Conservation (phyloP, 1,140 invertebrate species). For the Drosophila simulans region DNA sequence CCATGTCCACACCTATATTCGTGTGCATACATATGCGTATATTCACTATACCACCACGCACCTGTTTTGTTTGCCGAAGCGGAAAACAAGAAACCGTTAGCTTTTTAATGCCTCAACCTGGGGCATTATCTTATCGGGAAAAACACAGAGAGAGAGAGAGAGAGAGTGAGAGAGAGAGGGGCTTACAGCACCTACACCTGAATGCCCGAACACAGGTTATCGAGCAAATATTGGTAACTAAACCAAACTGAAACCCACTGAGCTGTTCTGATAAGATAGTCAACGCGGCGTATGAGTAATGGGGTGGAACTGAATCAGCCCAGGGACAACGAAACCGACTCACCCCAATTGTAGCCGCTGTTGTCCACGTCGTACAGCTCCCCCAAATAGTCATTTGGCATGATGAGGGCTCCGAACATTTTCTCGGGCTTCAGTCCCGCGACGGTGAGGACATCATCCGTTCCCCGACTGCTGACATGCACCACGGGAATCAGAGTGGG, state of each 20-base stretch:
- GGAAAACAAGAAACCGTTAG: slow-evolving; percentile 61
- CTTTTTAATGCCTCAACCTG: slow-evolving; percentile 60
- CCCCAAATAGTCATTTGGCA: slow-evolving; percentile 66
- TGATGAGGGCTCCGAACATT: slow-evolving; percentile 64
- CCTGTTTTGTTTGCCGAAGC: slow-evolving; percentile 61
- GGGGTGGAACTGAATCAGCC: slow-evolving; percentile 56
- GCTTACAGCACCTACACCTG: slow-evolving; percentile 54
- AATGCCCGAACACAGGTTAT: slow-evolving; percentile 59
- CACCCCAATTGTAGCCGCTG: slow-evolving; percentile 81
- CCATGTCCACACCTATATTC: not conserved
- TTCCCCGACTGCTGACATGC: slow-evolving; percentile 60
- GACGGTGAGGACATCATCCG: slow-evolving; percentile 65
- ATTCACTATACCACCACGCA: slow-evolving; percentile 24
- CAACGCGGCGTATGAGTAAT: slow-evolving; percentile 74
- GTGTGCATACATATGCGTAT: slow-evolving; percentile 2
- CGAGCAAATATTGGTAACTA: slow-evolving; percentile 78
- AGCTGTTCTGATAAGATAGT: slow-evolving; percentile 67
- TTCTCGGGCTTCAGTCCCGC: slow-evolving; percentile 60
- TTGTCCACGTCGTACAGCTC: slow-evolving; percentile 71
- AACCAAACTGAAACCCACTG: slow-evolving; percentile 39
- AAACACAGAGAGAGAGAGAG: slow-evolving; percentile 21
- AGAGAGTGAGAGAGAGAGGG: slow-evolving; percentile 3
- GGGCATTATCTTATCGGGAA: slow-evolving; percentile 64
- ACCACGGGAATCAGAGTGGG: slow-evolving; percentile 43
- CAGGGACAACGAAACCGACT: slow-evolving; percentile 49